Base-by-base conservation (phyloP, 2,888 invertebrate species). In the Orchesellides sinensis region DNA sequence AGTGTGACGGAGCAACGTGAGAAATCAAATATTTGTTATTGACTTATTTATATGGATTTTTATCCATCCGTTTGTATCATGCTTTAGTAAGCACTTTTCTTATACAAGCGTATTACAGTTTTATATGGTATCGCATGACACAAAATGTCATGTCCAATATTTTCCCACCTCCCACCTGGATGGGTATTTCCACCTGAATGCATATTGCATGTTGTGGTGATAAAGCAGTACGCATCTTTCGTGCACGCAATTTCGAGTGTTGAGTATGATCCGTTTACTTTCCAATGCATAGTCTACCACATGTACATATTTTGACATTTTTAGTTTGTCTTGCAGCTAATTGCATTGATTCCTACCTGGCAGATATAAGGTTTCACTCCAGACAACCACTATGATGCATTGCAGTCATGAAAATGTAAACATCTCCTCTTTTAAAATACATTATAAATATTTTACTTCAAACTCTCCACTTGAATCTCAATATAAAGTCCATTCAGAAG, bases 11-110 rank as follows among this genome's bases (percentile, higher is more conserved):
- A 8, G 49, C 19, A 54, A 1, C 54, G 23, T 54, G 54, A 54
- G 25, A 54, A 54, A 25, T 54, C 54, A 54, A 54, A 54, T 54
- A 54, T 54, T 54, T 54, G 54, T 23, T 54, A 3, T 54, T 54
- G 21, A 25, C 14, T 52, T 21, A 6, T 52, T 21, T 1, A 6
- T 47, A n/a, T 47, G 35, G n/a, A n/a, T n/a, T n/a, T n/a, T n/a
- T n/a, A n/a, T n/a, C n/a, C n/a, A n/a, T n/a, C n/a, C n/a, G 10
- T 32, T 32, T 32, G 10, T 32, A 32, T 32, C 32, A 32, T 32
- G 10, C 5, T 32, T 6, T 32, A 5, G 10, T 32, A 6, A 32
- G 10, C 10, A 32, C 10, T 32, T 14, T 40, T 8, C 2, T 14
- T 40, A n/a, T n/a, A n/a, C n/a, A n/a, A n/a, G n/a, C n/a, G n/a